Percentiles rank a stretch among this genome's conserved stretches.
Conservation (phyloP, 2,113 vertebrate species). For the Balaenoptera acutorostrata region DNA sequence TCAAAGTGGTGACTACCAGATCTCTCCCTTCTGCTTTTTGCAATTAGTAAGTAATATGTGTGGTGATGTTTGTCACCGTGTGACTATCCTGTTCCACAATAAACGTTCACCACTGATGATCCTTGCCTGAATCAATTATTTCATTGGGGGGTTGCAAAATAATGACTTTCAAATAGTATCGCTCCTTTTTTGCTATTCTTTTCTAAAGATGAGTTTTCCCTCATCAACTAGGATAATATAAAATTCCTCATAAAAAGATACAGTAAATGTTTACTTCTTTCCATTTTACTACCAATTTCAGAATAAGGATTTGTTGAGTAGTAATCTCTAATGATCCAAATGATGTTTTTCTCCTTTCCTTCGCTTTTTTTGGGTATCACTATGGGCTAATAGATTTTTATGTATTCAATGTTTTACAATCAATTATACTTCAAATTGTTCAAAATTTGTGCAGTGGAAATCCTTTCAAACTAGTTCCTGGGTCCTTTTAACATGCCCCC, state of each 20-base stretch:
- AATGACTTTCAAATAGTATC: background rate
- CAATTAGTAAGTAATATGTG: background rate
- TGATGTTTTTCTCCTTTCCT: background rate
- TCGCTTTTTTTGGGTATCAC: background rate
- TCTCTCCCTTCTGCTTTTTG: background rate
- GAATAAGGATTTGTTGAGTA: background rate
- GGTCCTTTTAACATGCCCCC: background rate
- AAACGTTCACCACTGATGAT: background rate
- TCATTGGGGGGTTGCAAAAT: background rate
- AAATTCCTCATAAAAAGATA: background rate
- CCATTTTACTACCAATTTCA: background rate
- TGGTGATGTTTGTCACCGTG: background rate
- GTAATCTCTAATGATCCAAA: background rate
- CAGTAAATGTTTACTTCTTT: background rate
- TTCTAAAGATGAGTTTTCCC: background rate
- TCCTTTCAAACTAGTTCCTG: background rate
- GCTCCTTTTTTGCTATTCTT: background rate
- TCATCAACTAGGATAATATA: background rate
- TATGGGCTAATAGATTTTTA: background rate
- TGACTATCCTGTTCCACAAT: background rate
- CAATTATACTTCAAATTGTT: background rate
- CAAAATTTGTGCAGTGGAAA: background rate
- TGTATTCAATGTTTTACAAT: background rate
- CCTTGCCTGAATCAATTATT: slow-evolving; percentile 12
- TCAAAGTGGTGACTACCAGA: background rate